Conservation (phyloP, 2,113 vertebrate genomes). For the Atrichornis clamosus region DNA sequence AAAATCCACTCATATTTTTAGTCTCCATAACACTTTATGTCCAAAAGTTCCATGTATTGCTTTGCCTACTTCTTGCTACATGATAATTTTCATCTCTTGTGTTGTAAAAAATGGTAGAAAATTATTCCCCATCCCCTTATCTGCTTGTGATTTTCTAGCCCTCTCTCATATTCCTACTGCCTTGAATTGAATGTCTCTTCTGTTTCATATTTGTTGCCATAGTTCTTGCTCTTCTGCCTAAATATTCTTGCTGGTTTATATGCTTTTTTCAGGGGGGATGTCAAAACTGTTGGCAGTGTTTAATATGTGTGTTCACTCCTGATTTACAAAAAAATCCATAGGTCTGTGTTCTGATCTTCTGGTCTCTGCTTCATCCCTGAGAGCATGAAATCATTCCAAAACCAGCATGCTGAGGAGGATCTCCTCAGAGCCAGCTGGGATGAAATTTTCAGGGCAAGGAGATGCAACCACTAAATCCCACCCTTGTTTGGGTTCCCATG, state of each 20-base stretch:
- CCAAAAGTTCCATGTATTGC: background rate
- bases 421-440: background rate
- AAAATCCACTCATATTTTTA: background rate
- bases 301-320: background rate
- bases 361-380: background rate
- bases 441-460: background rate
- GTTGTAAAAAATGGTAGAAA: background rate
- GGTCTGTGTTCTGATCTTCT: background rate
- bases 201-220: background rate
- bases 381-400: background rate
- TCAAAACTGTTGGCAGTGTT: background rate
- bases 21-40: background rate
- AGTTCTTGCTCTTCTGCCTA: background rate
- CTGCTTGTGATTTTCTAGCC: background rate
- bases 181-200: background rate
- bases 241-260: background rate
- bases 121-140: background rate
- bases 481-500: background rate
- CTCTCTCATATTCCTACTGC: background rate
- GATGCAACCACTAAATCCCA: background rate
- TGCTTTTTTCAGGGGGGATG: background rate
- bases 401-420: background rate
- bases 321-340: background rate
- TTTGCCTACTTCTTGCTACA: background rate
- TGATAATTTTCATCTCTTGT: background rate